Evolutionary conservation across 1,140 invertebrate species (phyloP).

Genomic region (Whitmania pigra): DNA sequence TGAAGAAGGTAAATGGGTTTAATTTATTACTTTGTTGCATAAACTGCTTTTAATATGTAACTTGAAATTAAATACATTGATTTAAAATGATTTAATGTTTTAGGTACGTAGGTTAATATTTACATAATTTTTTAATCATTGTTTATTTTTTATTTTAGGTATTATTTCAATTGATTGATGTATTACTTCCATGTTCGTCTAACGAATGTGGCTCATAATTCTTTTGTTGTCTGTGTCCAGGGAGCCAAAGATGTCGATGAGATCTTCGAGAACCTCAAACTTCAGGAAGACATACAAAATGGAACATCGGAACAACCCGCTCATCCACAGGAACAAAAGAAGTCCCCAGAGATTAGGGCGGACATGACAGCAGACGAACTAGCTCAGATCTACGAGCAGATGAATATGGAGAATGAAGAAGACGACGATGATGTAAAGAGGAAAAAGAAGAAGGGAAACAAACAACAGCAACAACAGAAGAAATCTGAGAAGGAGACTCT

Average conservation of each 20-base stretch:
- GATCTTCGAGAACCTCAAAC: constrained; percentile 5
- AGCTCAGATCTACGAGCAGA: constrained; percentile 7
- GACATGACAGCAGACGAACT: constrained; percentile 15
- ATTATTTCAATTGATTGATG: not conserved
- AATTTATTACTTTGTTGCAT: constrained; percentile 33
- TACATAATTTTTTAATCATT: too few relatives aligned
- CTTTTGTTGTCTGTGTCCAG: not conserved
- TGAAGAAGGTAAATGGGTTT: constrained; percentile 32
- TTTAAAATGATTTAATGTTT: too few relatives aligned
- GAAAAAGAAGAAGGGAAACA: constrained; percentile 31
- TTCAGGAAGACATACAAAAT: constrained; percentile 27
- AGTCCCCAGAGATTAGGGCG: not conserved
- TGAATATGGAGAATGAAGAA: constrained; percentile 28
- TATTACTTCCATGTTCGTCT: not conserved
- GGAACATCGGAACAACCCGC: not conserved
- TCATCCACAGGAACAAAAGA: not conserved
- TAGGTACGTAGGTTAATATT: too few relatives aligned
- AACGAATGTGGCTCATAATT: not conserved
- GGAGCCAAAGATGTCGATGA: constrained; percentile 25
- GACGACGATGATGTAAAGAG: constrained; percentile 29
- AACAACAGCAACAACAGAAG: constrained; percentile 25
- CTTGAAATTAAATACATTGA: too few relatives aligned
- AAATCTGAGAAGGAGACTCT: constrained; percentile 18
- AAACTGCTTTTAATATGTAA: constrained; percentile 26
- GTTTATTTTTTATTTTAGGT: not conserved